Conservation (phyloP, 2,113 vertebrate genomes). For the Labeo catla region DNA sequence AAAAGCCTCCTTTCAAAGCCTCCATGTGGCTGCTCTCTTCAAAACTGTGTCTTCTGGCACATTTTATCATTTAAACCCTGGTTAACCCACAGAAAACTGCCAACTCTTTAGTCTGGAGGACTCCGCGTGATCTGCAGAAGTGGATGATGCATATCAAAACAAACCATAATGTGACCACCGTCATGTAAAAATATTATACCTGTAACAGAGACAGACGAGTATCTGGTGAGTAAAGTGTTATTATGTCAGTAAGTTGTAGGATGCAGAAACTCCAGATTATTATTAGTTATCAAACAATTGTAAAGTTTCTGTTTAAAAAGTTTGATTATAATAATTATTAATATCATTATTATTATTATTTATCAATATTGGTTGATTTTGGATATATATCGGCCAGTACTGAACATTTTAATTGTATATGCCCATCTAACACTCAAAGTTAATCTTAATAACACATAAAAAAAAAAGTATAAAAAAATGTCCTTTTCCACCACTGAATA, state of each 20-base stretch:
- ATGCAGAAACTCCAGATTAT: background rate
- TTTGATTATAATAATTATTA: background rate
- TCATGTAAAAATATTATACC: background rate
- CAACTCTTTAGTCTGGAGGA: constrained; percentile 37
- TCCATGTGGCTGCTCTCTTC: constrained; percentile 2
- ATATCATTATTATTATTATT: background rate
- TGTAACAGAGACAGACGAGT: background rate
- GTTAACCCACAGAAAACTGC: constrained; percentile 64
- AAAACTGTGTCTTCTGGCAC: constrained; percentile 23
- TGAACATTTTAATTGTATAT: background rate
- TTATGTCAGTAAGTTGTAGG: background rate
- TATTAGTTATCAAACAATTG: background rate
- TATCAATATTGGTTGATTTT: background rate
- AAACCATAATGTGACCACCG: constrained; percentile 52
- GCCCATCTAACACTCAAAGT: background rate
- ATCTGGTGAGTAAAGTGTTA: background rate
- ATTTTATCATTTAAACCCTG: constrained; percentile 54
- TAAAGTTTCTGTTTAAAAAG: background rate
- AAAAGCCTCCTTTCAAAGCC: constrained; percentile 63
- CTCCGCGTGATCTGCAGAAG: constrained; percentile 43
- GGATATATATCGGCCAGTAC: background rate
- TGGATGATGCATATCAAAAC: constrained; percentile 43
- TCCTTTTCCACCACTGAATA: no score
- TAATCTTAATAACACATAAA: background rate
- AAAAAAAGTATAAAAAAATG: no score